Percentiles rank a stretch among this genome's conserved stretches.
These are phyloP conservation scores for Drosophila nigritarsus DNA, from an alignment of 2,888 invertebrate genomes.

Conservation along the genomic window DNA sequence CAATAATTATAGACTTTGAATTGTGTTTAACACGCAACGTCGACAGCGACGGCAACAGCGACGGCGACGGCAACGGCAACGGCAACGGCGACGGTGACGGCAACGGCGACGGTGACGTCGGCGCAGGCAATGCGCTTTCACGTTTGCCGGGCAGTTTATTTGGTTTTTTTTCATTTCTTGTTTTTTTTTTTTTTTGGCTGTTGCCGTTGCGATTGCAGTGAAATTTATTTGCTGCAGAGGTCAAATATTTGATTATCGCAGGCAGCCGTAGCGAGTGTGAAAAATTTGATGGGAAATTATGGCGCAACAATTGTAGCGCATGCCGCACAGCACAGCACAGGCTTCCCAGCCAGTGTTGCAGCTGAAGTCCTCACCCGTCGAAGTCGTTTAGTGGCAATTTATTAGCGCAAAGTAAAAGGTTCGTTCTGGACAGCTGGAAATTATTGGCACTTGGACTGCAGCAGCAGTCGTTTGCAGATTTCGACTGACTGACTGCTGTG, in stretches of 20 bases:
- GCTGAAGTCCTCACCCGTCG: slow-evolving; percentile 21
- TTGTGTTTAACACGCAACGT: slow-evolving; percentile 84
- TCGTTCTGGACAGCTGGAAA: slow-evolving; percentile 65
- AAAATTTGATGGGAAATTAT: slow-evolving; percentile 81
- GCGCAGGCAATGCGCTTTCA: slow-evolving; percentile 68
- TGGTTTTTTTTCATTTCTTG: slow-evolving; percentile 13
- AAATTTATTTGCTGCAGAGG: slow-evolving; percentile 83
- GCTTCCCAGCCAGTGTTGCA: background rate
- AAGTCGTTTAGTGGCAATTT: slow-evolving; percentile 77
- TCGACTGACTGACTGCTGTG: slow-evolving; percentile 25
- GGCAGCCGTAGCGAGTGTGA: slow-evolving; percentile 71
- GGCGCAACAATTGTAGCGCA: slow-evolving; percentile 78
- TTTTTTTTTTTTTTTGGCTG: slow-evolving; percentile 43
- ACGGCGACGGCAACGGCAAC: slow-evolving; percentile 64
- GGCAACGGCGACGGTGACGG: slow-evolving; percentile 61
- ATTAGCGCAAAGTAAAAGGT: slow-evolving; percentile 79
- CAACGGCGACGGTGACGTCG: slow-evolving; percentile 53
- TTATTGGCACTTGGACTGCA: slow-evolving; percentile 72
- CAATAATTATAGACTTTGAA: slow-evolving; percentile 83
- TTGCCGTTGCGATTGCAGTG: slow-evolving; percentile 69
- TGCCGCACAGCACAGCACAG: slow-evolving; percentile 25
- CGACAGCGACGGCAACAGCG: slow-evolving; percentile 55
- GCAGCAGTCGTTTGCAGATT: slow-evolving; percentile 44
- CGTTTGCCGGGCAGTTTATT: slow-evolving; percentile 60
- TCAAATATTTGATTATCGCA: slow-evolving; percentile 83